These are phyloP conservation scores for Erebia aethiops DNA, from an alignment of 2,888 invertebrate species.

Conservation along the genomic window DNA sequence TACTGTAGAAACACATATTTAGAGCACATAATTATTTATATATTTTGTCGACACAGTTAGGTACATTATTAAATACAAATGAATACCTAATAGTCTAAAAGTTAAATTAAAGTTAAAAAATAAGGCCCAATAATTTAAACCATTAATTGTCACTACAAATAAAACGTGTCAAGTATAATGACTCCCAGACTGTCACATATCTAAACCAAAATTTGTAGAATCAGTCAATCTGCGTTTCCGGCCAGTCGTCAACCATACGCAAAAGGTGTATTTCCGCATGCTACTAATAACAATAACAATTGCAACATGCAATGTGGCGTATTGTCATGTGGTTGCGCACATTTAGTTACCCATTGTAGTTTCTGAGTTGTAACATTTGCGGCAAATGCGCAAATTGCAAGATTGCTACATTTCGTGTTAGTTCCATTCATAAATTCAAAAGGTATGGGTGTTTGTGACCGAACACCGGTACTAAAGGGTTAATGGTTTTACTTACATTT, in stretches of 20 bases:
- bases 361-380: slow-evolving; percentile 12
- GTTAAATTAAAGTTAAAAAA: neutral
- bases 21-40: no score
- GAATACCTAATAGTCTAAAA: no score
- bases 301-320: slow-evolving; percentile 35
- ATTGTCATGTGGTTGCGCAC: slow-evolving; percentile 41
- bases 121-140: neutral
- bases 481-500: neutral
- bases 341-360: slow-evolving; percentile 33
- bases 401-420: slow-evolving; percentile 7
- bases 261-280: slow-evolving; percentile 56
- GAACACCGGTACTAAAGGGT: slow-evolving; percentile 12
- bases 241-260: slow-evolving; percentile 34
- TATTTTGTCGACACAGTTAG: no score
- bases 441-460: slow-evolving; percentile 8
- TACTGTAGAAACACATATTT: no score
- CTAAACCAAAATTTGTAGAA: neutral
- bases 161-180: slow-evolving; percentile 1
- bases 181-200: neutral
- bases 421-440: neutral
- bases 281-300: slow-evolving; percentile 42
- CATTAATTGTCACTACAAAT: neutral
- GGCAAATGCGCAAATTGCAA: slow-evolving; percentile 18
- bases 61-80: no score
- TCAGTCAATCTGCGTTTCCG: slow-evolving; percentile 27